Percentiles rank a stretch among this genome's conserved stretches.
Evolutionary conservation across 1,140 invertebrate species (phyloP).

Genomic region (Drosophila obscura): DNA sequence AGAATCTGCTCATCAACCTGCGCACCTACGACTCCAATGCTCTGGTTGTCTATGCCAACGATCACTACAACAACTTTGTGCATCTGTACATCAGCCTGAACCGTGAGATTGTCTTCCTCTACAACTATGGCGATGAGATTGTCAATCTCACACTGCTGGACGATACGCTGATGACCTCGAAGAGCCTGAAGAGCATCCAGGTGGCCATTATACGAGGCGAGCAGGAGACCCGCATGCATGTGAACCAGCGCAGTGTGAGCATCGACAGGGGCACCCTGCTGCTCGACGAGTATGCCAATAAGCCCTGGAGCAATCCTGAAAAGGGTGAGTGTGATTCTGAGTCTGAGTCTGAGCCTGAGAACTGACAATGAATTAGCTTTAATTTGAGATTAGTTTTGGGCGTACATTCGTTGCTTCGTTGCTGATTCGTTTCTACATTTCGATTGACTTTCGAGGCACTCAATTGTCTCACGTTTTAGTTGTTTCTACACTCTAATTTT

Average conservation of each 20-base stretch:
- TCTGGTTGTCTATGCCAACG: constrained; percentile 94
- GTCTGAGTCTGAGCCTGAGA: too few relatives aligned
- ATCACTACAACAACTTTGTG: constrained; percentile 96
- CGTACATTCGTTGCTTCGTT: too few relatives aligned
- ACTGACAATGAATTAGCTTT: too few relatives aligned
- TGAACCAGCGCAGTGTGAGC: constrained; percentile 91
- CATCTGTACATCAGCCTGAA: constrained; percentile 93
- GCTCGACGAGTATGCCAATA: constrained; percentile 90
- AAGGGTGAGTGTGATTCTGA: constrained; percentile 86
- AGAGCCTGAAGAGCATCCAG: constrained; percentile 90
- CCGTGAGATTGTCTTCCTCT: constrained; percentile 90
- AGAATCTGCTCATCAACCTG: constrained; percentile 93
- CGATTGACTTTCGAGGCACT: too few relatives aligned
- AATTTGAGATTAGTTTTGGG: too few relatives aligned
- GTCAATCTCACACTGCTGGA: constrained; percentile 91
- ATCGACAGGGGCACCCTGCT: constrained; percentile 88
- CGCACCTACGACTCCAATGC: constrained; percentile 93
- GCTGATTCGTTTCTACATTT: too few relatives aligned
- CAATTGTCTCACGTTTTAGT: too few relatives aligned
- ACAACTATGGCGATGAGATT: constrained; percentile 92
- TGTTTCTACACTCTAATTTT: neutral
- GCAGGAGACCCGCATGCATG: constrained; percentile 90
- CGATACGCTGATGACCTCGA: constrained; percentile 87
- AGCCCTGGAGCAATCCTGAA: constrained; percentile 93
- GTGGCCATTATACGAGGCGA: constrained; percentile 91